These are phyloP conservation scores for Corythoichthys intestinalis DNA, from an alignment of 2,113 vertebrate genomes.

Conservation along the genomic window DNA sequence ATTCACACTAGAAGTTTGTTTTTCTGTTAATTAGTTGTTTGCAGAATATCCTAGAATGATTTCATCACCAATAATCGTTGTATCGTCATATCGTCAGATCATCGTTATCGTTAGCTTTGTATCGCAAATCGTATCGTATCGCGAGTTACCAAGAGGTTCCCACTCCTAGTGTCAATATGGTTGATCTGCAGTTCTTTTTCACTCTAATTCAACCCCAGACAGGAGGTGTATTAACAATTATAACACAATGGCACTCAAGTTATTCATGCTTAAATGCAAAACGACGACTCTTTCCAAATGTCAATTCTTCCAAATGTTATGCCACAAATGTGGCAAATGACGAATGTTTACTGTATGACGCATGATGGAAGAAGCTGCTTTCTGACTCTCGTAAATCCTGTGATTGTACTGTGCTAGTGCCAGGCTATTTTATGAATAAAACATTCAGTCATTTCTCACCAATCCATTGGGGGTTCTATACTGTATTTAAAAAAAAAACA, in stretches of 20 bases:
- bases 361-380: slow-evolving; percentile 8
- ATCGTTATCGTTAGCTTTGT: no score
- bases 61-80: no score
- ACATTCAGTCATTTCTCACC: slow-evolving; percentile 18
- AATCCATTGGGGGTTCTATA: slow-evolving; percentile 51
- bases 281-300: not conserved
- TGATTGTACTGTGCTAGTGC: not conserved
- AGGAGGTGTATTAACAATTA: no score
- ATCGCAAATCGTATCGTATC: no score
- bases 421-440: not conserved
- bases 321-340: slow-evolving; percentile 21
- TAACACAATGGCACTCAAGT: not conserved
- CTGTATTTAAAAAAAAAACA: slow-evolving; percentile 24
- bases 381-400: slow-evolving; percentile 16
- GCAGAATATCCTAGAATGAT: no score
- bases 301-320: slow-evolving; percentile 16
- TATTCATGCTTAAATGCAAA: not conserved
- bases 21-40: no score
- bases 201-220: no score
- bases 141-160: no score
- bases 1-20: no score
- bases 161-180: no score
- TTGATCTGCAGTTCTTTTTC: no score
- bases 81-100: no score
- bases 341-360: not conserved